Base-by-base conservation (phyloP, 2,113 vertebrate species). In the Neofelis nebulosa region DNA sequence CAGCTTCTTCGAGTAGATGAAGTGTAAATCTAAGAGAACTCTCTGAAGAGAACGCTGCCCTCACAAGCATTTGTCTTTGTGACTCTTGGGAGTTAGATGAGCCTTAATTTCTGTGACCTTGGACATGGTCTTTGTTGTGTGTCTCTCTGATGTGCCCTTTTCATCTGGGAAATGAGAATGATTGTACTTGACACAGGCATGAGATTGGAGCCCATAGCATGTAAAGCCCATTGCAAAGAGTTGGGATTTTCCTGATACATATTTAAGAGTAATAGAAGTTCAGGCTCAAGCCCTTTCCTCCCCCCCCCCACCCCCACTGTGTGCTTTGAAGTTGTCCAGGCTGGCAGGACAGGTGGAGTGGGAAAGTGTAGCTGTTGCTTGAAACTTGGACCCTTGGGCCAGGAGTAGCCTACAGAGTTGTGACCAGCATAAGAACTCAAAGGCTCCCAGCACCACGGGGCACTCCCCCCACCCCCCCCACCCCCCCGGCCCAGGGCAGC, bases 121-220 rank as follows among this genome's bases (percentile, higher is more conserved):
- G 25, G n/a, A 68, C 1, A 11, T 29, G 27, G 41, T 52, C 73
- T 74, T 7, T 65, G 3, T 68, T 88, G 41, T 50, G 41, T 50
- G 36, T 76, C 31, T 84, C 48, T 85, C 4, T 65, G 41, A 4
- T 5, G 3, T 23, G n/a, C 86, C 50, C 1, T 7, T 78, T 16
- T 79, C 50, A 69, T 36, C 76, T 76, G 38, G 45, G 66, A 97
- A 94, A 93, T 18, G 66, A 19, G 29, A 50, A 41, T 82, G 78
- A 10, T 33, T 36, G 12, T 21, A 19, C 21, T 23, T 61, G 45
- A 81, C 3, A 6, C 6, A 27, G 10, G 52, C 89, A 11, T 86
- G 31, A 29, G 4, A 13, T 80, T 45, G 57, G 50, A 73, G 27
- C 27, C 18, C n/a, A 33, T 15, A 33, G 13, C 14, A 45, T 29